Base-by-base conservation (phyloP, 2,888 invertebrate genomes). In the Dioctria rufipes region DNA sequence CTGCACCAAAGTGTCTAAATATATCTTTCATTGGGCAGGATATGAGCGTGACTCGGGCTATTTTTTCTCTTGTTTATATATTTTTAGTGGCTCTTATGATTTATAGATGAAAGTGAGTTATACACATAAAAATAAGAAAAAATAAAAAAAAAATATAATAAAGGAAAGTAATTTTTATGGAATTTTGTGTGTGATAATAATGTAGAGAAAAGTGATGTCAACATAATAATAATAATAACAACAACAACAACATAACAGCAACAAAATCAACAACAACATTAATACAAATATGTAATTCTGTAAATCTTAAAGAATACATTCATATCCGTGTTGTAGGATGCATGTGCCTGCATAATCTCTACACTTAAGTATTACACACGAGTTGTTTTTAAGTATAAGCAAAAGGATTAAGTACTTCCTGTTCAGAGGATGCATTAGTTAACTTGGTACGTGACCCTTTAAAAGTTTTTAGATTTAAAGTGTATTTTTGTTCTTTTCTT, bases 401-500 rank as follows among this genome's bases (percentile, higher is more conserved):
- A 37, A 69, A 69, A 49, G 69, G 69, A 69, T 69, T 69, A 69
- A 69, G 69, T 51, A 49, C 46, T 69, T 69, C 49, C 51, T 37
- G 46, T 37, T 65, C 42, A 3, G 65, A 63, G 65, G 42, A 65
- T 3, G 40, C 25, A 63, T 11, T 37, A 63, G 42, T 40, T 40
- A 42, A 42, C 40, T 13, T 42, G 65, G 5, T 9, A 65, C 40
- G 63, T 63, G 63, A 40, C 25, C 25, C 25, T 25, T 25, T 25
- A 25, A 25, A 25, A 25, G 25, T 25, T 25, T 2, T 25, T 25
- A 25, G 25, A 25, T 25, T 25, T 25, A 25, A 25, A 25, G 25
- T 25, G 25, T 25, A 25, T 25, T 25, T 25, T 25, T 25, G n/a
- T n/a, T n/a, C n/a, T 25, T 25, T 25, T 25, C 1, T 25, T 0